Percentiles rank a stretch among this genome's conserved stretches.
Conservation (phyloP, 2,113 vertebrate species). For the Pseudonaja textilis region DNA sequence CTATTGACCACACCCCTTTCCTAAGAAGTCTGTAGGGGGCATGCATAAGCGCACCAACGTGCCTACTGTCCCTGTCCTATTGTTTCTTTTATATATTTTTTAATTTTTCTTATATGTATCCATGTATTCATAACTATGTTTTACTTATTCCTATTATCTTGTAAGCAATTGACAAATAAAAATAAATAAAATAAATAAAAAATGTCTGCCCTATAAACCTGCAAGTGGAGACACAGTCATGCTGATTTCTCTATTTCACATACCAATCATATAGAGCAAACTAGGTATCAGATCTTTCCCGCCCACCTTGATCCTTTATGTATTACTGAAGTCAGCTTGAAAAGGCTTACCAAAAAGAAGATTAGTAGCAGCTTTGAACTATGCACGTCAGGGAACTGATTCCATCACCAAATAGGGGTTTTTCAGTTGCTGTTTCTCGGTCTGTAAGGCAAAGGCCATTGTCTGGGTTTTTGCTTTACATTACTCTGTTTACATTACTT, state of each 20-base stretch:
- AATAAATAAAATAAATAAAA: too few relatives aligned
- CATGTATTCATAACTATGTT: too few relatives aligned
- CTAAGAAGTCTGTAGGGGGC: too few relatives aligned
- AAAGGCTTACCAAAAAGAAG: slow-evolving; percentile 31
- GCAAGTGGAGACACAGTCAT: not conserved
- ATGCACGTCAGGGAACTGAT: not conserved
- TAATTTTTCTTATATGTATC: too few relatives aligned
- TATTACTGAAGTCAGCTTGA: slow-evolving; percentile 36
- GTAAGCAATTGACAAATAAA: too few relatives aligned
- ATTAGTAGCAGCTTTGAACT: slow-evolving; percentile 14
- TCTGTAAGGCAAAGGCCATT: slow-evolving; percentile 32
- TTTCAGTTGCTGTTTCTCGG: slow-evolving; percentile 25
- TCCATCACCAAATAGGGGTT: slow-evolving; percentile 32
- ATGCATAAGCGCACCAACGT: too few relatives aligned
- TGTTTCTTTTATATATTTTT: too few relatives aligned
- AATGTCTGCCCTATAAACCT: not conserved
- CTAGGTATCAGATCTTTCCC: not conserved
- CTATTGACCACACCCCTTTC: too few relatives aligned
- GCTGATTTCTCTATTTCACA: not conserved
- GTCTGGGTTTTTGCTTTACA: slow-evolving; percentile 42
- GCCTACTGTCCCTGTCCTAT: too few relatives aligned
- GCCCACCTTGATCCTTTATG: not conserved
- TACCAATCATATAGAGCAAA: not conserved
- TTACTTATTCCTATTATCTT: too few relatives aligned
- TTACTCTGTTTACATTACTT: slow-evolving; percentile 45